A percentile compares a stretch with the other conserved stretches of the same genome.
Conservation (phyloP, 30 jellyfish, hydroid and myxozoan species). For the Rhopilema esculentum region DNA sequence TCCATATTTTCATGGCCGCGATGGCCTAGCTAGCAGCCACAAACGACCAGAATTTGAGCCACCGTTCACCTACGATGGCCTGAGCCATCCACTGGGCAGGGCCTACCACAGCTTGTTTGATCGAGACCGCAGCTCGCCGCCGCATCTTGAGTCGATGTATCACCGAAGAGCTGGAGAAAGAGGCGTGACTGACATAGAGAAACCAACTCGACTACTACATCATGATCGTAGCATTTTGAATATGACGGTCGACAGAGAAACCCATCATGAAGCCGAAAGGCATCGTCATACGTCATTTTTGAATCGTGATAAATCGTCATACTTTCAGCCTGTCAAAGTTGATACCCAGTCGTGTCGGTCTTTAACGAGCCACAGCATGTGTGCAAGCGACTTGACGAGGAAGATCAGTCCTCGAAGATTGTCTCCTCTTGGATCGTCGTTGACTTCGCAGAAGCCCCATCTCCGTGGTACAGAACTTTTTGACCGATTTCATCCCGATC, state of each 20-base stretch:
- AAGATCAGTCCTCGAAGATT: slow-evolving; percentile 69
- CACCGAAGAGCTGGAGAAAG: slow-evolving; percentile 66
- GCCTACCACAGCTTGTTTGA: slow-evolving; percentile 56
- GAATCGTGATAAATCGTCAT: slow-evolving; percentile 69
- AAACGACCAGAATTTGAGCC: slow-evolving; percentile 64
- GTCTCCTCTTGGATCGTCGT: slow-evolving; percentile 58
- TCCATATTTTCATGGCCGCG: slow-evolving; percentile 63
- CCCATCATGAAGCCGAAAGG: slow-evolving; percentile 65
- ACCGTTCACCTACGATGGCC: slow-evolving; percentile 41
- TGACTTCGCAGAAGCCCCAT: slow-evolving; percentile 54
- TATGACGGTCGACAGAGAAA: slow-evolving; percentile 66
- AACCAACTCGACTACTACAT: slow-evolving; percentile 37
- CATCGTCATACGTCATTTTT: slow-evolving; percentile 67
- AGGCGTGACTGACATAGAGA: slow-evolving; percentile 43
- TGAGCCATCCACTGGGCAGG: slow-evolving; percentile 47
- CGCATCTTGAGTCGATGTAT: slow-evolving; percentile 65
- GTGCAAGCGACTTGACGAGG: slow-evolving; percentile 47
- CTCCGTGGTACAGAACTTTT: slow-evolving; percentile 47
- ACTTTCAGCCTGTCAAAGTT: slow-evolving; percentile 63
- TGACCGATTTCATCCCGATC: slow-evolving; percentile 59
- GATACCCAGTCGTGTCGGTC: slow-evolving; percentile 47
- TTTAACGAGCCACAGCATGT: slow-evolving; percentile 38
- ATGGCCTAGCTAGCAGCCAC: slow-evolving; percentile 29
- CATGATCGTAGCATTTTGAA: slow-evolving; percentile 56
- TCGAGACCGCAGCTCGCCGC: slow-evolving; percentile 73